Base-by-base conservation (phyloP, 2,888 invertebrate genomes). In the Leucophenga maculata region DNA sequence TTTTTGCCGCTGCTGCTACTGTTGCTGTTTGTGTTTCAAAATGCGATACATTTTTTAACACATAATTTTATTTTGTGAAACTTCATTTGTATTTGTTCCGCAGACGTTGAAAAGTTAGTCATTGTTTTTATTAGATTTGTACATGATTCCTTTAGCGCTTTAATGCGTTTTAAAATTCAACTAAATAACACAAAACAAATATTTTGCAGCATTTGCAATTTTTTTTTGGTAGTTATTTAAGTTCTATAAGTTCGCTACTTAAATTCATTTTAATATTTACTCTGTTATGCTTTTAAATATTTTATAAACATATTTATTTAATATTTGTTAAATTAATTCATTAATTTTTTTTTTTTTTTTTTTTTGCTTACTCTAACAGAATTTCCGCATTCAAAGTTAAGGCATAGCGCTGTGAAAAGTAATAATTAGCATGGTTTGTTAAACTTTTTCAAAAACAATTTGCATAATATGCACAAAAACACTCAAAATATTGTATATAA, bases 391-490 rank as follows among this genome's bases (percentile, higher is more conserved):
- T 64, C 20, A 3, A 16, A 18, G 1, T 8, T 39, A 71, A 72
- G 76, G 77, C 50, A n/a, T 6, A 16, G 6, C n/a, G 16, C 50
- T 48, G 16, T 6, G 69, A 70, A 70, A 78, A 78, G 80, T 81
- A 67, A 67, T 67, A 81, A 81, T 81, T 81, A 81, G 74, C 82
- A 83, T 80, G 82, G 83, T 75, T 78, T 83, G 83, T 78, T 83
- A 75, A 81, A 76, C 82, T 83, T 83, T 81, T 82, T 83, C 76
- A 82, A 83, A 83, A 80, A 79, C 81, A 81, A 81, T 83, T 77
- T 74, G 71, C 74, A 71, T 70, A 75, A 64, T 48, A 59, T 59
- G 59, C 69, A 16, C 69, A 70, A 48, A 72, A 46, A 71, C 68
- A 75, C 55, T 67, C 14, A 46, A 32, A 67, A 26, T 44, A 59